These are phyloP conservation scores for Phalera bucephala DNA, from an alignment of 2,888 invertebrate genomes.

Conservation along the genomic window DNA sequence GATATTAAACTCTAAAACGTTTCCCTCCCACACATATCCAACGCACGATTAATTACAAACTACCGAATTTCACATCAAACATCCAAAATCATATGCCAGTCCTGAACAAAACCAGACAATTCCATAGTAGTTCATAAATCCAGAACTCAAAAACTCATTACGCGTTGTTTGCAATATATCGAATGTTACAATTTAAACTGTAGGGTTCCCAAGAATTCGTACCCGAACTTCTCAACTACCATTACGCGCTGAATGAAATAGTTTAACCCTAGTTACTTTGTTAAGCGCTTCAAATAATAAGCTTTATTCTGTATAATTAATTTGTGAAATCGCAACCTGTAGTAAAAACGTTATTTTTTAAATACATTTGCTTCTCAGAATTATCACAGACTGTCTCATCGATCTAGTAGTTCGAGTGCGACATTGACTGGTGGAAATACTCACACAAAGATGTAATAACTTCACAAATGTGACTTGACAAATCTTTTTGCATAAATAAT, in stretches of 20 bases:
- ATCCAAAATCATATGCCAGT: background rate
- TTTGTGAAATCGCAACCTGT: constrained; percentile 14
- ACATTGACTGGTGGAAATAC: too few species aligned
- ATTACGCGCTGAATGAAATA: constrained; percentile 49
- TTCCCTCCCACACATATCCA: too few species aligned
- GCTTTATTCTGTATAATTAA: constrained; percentile 40
- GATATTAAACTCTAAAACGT: too few species aligned
- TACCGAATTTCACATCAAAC: too few species aligned
- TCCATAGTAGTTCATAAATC: constrained; percentile 13
- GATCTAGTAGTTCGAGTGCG: too few species aligned
- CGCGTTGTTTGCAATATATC: constrained; percentile 33
- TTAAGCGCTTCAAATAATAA: constrained; percentile 44
- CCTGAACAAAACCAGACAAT: background rate
- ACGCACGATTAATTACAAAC: too few species aligned
- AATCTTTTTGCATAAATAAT: too few species aligned
- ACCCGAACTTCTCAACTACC: constrained; percentile 43
- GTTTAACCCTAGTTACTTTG: constrained; percentile 46
- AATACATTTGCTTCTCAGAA: too few species aligned
- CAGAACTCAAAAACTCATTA: constrained; percentile 33
- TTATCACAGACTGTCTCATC: too few species aligned
- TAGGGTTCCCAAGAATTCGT: constrained; percentile 40
- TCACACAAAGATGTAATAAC: too few species aligned
- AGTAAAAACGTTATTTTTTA: constrained; percentile 6
- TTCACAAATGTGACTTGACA: too few species aligned
- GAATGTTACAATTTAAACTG: constrained; percentile 40